A percentile compares a stretch with the other conserved stretches of the same genome.
These are phyloP conservation scores for Athrips mouffetella DNA, from an alignment of 2,888 invertebrate species.

Conservation along the genomic window DNA sequence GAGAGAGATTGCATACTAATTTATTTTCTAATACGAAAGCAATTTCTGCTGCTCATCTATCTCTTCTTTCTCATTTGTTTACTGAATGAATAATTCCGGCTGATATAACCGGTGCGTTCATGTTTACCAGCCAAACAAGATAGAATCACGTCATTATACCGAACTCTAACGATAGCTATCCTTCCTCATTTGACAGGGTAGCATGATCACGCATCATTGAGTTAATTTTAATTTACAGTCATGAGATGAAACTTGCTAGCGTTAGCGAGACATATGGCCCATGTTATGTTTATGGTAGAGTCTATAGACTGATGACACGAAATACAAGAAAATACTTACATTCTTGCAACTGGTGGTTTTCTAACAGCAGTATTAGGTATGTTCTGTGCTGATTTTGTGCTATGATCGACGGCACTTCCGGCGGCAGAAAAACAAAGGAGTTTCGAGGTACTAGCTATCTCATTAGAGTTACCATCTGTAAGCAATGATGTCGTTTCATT, in stretches of 20 bases:
- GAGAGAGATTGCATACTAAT: slow-evolving; percentile 38
- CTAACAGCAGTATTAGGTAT: slow-evolving; percentile 22
- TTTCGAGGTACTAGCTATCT: slow-evolving; percentile 45
- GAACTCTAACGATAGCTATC: slow-evolving; percentile 21
- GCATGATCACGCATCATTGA: slow-evolving; percentile 27
- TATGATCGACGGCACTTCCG: slow-evolving; percentile 22
- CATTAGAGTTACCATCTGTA: slow-evolving; percentile 64
- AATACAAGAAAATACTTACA: slow-evolving; percentile 42
- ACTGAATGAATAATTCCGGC: slow-evolving; percentile 26
- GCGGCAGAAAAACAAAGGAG: slow-evolving; percentile 26
- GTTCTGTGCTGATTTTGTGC: slow-evolving; percentile 23
- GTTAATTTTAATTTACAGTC: slow-evolving; percentile 3
- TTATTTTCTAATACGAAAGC: slow-evolving; percentile 20
- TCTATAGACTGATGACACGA: too few relatives aligned
- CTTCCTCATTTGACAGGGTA: slow-evolving; percentile 39
- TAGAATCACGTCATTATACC: slow-evolving; percentile 24
- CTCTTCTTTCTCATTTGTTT: slow-evolving; percentile 25
- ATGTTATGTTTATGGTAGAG: not conserved
- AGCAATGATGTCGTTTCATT: slow-evolving; percentile 35
- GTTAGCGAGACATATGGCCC: too few relatives aligned
- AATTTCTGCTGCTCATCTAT: not conserved
- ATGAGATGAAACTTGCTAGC: too few relatives aligned
- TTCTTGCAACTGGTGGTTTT: slow-evolving; percentile 31
- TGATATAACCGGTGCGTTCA: slow-evolving; percentile 1
- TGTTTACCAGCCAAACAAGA: slow-evolving; percentile 30